Evolutionary conservation across 2,888 invertebrate species (phyloP), one percentile per base, ranked within the genome.

Genomic region (Ophioninae sp.): DNA sequence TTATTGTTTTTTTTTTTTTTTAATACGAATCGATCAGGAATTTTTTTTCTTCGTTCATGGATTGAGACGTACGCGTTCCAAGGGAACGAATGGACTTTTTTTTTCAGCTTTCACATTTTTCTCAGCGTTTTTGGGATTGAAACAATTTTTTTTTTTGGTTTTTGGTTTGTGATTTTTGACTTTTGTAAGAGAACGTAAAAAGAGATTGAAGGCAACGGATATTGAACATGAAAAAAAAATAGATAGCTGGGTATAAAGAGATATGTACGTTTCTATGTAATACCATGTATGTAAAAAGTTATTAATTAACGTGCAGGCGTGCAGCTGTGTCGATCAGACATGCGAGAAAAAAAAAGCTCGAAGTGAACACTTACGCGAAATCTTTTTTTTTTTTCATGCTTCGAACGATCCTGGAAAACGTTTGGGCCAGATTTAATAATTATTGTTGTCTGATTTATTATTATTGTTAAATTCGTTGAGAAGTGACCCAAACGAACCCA

Each of bases 191-290:
- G 79, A 61, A 81, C 81, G 76, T 30, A 81, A 79, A 69, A 81
- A 83, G 77, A 85, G 85, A 74, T 86, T 72, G 82, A 79, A 84
- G 84, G 85, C 85, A 70, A 86, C 79, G 84, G 84, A 83, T 75
- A 84, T 59, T 83, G 50, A 78, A 83, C 81, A 79, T 30, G 21
- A 77, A 50, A 59, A 64, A 73, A 74, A 69, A 83, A 78, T 83
- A 70, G 39, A 81, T 65, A 73, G n/a, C 77, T 64, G 80, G 20
- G 69, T 23, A 72, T 44, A 69, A 62, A 74, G 69, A 50, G 56
- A 41, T 64, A 74, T 74, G 76, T 23, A 64, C 37, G 30, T 30
- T 30, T 30, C 30, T 30, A 61, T 50, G 7, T 79, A 65, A 79
- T 75, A 72, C 77, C 77, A 64, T 68, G 56, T 69, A 84, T 37